Percentiles rank a stretch among this genome's conserved stretches.
phyloP scores from a whole-genome alignment of 2,113 vertebrate species.

The Melanerpes formicivorus region DNA sequence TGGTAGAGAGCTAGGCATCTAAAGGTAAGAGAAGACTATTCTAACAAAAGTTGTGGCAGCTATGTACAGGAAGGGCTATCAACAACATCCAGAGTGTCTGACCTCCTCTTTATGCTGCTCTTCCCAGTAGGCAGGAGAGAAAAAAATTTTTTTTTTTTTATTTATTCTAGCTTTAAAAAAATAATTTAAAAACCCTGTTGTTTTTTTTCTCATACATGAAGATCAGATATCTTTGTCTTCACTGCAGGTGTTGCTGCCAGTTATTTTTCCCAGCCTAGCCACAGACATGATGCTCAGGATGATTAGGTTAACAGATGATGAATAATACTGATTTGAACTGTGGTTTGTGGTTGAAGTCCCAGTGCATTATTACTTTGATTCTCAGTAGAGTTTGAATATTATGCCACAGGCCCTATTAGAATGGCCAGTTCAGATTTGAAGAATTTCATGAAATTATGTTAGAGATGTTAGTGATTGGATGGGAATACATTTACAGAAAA shows the following conservation, averaged over 20 bases:
- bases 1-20: background rate
- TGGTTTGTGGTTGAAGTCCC: background rate
- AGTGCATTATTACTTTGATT: background rate
- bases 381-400: background rate
- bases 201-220: background rate
- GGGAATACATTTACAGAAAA: background rate
- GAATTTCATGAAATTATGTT: background rate
- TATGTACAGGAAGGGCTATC: background rate
- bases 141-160: no score
- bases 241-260: background rate
- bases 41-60: background rate
- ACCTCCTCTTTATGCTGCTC: background rate
- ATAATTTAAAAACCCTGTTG: no score
- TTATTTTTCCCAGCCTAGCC: background rate
- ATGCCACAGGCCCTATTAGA: background rate
- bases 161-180: background rate
- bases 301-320: conserved; percentile 4
- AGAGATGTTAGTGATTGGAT: background rate
- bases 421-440: background rate
- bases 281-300: background rate
- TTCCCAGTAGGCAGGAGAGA: no score
- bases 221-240: background rate
- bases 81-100: background rate
- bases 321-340: background rate
- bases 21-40: background rate